phyloP scores from a whole-genome alignment of 2,888 invertebrate genomes.

The Orchesellides sinensis region DNA sequence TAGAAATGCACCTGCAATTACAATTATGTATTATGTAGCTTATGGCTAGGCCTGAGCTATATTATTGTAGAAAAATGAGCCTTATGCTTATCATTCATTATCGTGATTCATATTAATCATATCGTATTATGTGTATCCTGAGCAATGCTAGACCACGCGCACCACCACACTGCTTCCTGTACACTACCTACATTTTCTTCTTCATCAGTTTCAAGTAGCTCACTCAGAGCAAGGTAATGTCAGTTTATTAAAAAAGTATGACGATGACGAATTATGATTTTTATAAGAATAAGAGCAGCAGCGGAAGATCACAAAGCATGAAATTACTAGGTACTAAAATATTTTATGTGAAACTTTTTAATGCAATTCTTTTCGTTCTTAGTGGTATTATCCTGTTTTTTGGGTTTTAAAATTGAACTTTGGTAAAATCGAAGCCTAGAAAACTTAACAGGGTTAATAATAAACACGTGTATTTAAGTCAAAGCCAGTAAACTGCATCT shows the following conservation, averaged over 20 bases:
- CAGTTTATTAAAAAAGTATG: not conserved
- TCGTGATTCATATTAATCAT: too few species aligned
- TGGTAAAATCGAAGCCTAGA: not conserved
- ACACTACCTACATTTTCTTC: slow-evolving; percentile 30
- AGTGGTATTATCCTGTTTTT: not conserved
- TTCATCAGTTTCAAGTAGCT: not conserved
- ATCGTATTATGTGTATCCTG: too few species aligned
- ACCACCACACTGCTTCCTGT: slow-evolving; percentile 49
- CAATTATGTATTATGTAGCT: too few species aligned
- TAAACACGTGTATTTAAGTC: not conserved
- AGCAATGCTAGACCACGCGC: slow-evolving; percentile 32
- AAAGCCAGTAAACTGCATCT: not conserved
- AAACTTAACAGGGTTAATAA: not conserved
- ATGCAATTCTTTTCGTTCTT: not conserved
- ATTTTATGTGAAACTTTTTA: not conserved
- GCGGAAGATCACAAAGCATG: slow-evolving; percentile 34
- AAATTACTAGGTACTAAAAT: slow-evolving; percentile 21
- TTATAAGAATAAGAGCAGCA: not conserved
- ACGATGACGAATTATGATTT: not conserved
- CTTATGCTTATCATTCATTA: too few species aligned
- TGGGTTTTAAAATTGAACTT: slow-evolving; percentile 14
- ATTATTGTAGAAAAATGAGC: not conserved
- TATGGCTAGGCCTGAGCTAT: too few species aligned
- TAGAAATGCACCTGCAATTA: too few species aligned
- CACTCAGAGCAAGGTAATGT: not conserved